Percentiles rank a stretch among this genome's conserved stretches.
These are phyloP conservation scores for Tichodroma muraria DNA, from an alignment of 2,113 vertebrate genomes.

Conservation along the genomic window DNA sequence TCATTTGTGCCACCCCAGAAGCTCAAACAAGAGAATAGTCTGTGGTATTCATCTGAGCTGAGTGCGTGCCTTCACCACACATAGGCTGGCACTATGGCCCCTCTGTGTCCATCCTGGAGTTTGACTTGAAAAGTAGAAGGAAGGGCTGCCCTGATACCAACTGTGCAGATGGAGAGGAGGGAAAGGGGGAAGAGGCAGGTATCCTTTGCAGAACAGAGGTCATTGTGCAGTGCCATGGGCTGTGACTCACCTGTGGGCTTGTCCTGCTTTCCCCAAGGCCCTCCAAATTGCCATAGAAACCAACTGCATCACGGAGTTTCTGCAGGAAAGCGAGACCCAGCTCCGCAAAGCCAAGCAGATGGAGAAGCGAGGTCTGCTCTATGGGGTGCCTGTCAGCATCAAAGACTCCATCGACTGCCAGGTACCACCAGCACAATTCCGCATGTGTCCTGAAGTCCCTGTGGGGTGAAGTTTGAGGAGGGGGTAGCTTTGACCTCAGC, in stretches of 20 bases:
- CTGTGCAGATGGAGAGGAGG: neutral
- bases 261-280: slow-evolving; percentile 55
- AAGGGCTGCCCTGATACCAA: neutral
- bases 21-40: neutral
- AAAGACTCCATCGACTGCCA: slow-evolving; percentile 77
- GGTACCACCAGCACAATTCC: slow-evolving; percentile 27
- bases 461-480: neutral
- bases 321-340: slow-evolving; percentile 73
- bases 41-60: neutral
- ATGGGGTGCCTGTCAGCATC: slow-evolving; percentile 77
- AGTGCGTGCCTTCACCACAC: neutral
- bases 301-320: slow-evolving; percentile 76
- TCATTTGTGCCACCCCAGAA: neutral
- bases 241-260: neutral
- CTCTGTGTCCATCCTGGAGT: neutral
- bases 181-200: neutral
- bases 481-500: neutral
- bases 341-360: slow-evolving; percentile 9
- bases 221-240: rapidly evolving
- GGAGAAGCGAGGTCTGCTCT: slow-evolving; percentile 58
- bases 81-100: neutral
- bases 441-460: rapidly evolving
- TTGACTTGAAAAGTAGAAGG: neutral
- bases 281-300: slow-evolving; percentile 67
- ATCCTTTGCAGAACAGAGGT: neutral